These are phyloP conservation scores for Sarcophaga rosellei DNA, from an alignment of 2,888 invertebrate genomes.

Conservation along the genomic window DNA sequence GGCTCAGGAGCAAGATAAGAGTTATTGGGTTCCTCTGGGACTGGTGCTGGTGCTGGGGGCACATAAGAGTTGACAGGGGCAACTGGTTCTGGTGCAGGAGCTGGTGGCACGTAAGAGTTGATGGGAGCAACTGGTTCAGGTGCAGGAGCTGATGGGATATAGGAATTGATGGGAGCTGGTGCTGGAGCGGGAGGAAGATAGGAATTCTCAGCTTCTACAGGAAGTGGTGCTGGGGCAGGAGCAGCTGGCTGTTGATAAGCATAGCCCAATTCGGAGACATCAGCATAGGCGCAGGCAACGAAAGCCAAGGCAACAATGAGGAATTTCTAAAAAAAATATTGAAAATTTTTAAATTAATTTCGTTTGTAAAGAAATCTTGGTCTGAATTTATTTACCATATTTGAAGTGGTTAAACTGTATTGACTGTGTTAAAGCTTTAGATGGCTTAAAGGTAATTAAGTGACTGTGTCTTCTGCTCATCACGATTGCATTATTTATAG, in stretches of 20 bases:
- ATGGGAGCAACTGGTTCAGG: constrained; percentile 58
- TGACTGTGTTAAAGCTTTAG: constrained; percentile 1
- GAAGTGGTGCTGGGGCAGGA: constrained; percentile 60
- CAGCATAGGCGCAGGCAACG: constrained; percentile 74
- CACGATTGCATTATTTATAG: constrained; percentile 39
- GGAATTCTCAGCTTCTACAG: not conserved
- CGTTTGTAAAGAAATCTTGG: not conserved
- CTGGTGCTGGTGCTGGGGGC: constrained; percentile 8
- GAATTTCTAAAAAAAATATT: constrained; percentile 72
- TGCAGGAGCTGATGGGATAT: constrained; percentile 60
- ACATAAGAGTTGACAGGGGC: constrained; percentile 34
- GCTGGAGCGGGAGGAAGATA: constrained; percentile 57
- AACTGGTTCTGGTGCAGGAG: constrained; percentile 49
- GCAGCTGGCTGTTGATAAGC: constrained; percentile 72
- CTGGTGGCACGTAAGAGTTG: constrained; percentile 65
- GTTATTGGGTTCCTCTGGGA: constrained; percentile 48
- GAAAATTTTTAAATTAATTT: constrained; percentile 9
- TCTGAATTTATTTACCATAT: constrained; percentile 47
- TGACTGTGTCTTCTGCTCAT: constrained; percentile 39
- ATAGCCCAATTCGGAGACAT: constrained; percentile 76
- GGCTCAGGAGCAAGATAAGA: constrained; percentile 67
- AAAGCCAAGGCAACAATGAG: constrained; percentile 72
- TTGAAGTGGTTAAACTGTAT: constrained; percentile 14
- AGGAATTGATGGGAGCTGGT: constrained; percentile 68
- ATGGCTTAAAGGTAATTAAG: constrained; percentile 35